A percentile compares a stretch with the other conserved stretches of the same genome.
Conservation (phyloP, 1,140 invertebrate species). For the Solenopsis fugax region DNA sequence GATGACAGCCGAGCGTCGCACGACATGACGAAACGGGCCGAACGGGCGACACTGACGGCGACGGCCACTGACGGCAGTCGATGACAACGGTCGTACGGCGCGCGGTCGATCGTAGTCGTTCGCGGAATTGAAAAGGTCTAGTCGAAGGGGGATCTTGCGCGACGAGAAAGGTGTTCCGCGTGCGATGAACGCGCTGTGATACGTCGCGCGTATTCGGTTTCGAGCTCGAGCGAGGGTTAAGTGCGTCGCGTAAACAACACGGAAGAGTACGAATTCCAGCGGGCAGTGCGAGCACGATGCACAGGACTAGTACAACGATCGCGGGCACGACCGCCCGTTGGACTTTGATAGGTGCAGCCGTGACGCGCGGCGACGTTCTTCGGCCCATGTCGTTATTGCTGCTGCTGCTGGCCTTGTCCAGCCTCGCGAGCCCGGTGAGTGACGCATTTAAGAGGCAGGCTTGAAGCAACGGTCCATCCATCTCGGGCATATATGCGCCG, state of each 20-base stretch:
- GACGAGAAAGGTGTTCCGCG: neutral
- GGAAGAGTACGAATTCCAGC: neutral
- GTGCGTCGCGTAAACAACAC: neutral
- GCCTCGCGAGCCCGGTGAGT: constrained; percentile 62
- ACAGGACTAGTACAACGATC: constrained; percentile 34
- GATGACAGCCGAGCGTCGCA: neutral
- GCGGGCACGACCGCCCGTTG: constrained; percentile 1
- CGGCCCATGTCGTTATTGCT: constrained; percentile 41
- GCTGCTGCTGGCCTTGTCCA: constrained; percentile 49
- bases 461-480: too few species aligned
- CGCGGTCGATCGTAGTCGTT: neutral
- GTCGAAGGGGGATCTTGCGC: neutral
- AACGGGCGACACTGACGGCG: neutral
- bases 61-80: neutral
- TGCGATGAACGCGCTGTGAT: neutral
- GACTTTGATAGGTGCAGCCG: constrained; percentile 64
- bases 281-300: constrained; percentile 9
- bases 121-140: neutral
- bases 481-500: neutral
- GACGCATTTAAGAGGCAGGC: too few species aligned
- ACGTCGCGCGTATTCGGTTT: neutral
- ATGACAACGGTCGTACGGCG: too few species aligned
- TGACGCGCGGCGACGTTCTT: constrained; percentile 56
- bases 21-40: neutral
- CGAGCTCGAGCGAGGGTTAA: neutral